Evolutionary conservation across 2,888 invertebrate genomes (phyloP).

Genomic region (Lathronympha strigana): DNA sequence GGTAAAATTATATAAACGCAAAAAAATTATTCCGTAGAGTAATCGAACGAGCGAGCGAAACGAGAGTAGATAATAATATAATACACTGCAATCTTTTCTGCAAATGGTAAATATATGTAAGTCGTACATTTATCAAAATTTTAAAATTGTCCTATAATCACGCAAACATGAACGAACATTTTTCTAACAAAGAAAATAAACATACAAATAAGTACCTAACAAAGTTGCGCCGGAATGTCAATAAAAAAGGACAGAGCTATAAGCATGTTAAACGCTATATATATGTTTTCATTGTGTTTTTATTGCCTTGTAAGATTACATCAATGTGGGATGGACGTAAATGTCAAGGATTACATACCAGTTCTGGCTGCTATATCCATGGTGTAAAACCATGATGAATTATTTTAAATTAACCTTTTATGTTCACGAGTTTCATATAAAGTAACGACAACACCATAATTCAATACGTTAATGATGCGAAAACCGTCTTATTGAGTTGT

Average conservation of each 20-base stretch:
- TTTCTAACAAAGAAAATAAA: constrained; percentile 6
- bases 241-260: constrained; percentile 12
- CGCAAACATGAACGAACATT: neutral
- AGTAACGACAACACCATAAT: constrained; percentile 12
- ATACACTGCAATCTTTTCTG: too few relatives aligned
- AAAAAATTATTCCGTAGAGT: constrained; percentile 64
- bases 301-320: constrained; percentile 38
- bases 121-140: too few relatives aligned
- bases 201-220: neutral
- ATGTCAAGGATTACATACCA: constrained; percentile 47
- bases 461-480: constrained; percentile 32
- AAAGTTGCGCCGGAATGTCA: constrained; percentile 6
- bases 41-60: too few relatives aligned
- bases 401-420: constrained; percentile 29
- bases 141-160: neutral
- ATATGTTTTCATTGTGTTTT: constrained; percentile 35
- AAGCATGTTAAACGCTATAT: constrained; percentile 15
- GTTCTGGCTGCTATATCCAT: constrained; percentile 41
- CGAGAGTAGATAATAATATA: too few relatives aligned
- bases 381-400: constrained; percentile 37
- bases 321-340: constrained; percentile 41
- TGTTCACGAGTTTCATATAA: constrained; percentile 11
- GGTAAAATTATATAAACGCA: constrained; percentile 52
- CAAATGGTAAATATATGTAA: too few relatives aligned
- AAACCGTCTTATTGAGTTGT: constrained; percentile 24